A percentile compares a stretch with the other conserved stretches of the same genome.
Conservation (phyloP, 2,888 invertebrate species). For the Lasioglossum zephyrum region DNA sequence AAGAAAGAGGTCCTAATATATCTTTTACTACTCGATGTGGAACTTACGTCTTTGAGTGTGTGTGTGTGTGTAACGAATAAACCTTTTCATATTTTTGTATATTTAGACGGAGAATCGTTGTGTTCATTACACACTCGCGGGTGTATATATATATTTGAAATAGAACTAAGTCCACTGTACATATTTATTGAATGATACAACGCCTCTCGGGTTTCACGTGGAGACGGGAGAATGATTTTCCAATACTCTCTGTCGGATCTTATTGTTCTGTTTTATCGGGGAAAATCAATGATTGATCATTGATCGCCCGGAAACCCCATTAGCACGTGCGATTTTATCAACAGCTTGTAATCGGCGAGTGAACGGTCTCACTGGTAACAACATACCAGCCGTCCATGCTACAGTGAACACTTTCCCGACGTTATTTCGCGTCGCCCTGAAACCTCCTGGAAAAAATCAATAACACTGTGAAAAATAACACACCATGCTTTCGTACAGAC, state of each 20-base stretch:
- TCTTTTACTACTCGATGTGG: not conserved
- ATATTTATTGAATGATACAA: constrained; percentile 1
- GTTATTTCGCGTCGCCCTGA: constrained; percentile 51
- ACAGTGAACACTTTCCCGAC: constrained; percentile 17
- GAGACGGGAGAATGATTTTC: not conserved
- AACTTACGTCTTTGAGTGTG: not conserved
- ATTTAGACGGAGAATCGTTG: not conserved
- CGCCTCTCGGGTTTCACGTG: not conserved
- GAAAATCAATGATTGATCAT: not conserved
- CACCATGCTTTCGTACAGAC: constrained; percentile 31
- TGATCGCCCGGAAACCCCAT: not conserved
- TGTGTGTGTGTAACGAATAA: not conserved
- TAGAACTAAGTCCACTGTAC: constrained; percentile 6
- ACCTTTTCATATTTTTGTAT: constrained; percentile 32
- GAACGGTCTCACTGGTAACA: constrained; percentile 15
- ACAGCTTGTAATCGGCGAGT: constrained; percentile 45
- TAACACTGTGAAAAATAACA: constrained; percentile 74
- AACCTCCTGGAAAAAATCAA: constrained; percentile 76
- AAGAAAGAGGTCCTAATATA: not conserved
- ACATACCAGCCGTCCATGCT: not conserved
- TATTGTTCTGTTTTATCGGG: not conserved
- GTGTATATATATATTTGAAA: constrained; percentile 44
- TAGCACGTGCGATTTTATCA: constrained; percentile 32
- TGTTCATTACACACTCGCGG: constrained; percentile 17
- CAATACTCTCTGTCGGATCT: not conserved